Evolutionary conservation across 2,113 vertebrate genomes (phyloP).

Genomic region (Amphiprion ocellaris): DNA sequence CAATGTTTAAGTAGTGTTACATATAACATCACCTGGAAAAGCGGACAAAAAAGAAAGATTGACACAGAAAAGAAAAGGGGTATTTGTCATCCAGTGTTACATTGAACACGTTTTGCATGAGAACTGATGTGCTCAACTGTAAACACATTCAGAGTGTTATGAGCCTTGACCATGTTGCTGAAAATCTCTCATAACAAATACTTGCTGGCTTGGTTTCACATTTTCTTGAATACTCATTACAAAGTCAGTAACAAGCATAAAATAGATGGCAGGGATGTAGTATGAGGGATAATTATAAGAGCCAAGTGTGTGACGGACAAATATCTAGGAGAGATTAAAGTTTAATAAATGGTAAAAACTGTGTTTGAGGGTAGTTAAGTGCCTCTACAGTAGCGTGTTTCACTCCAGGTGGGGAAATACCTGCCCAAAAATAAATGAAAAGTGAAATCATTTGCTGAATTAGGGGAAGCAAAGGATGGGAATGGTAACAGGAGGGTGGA

Average conservation of each 20-base stretch:
- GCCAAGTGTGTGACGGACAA: background rate
- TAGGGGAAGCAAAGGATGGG: slow-evolving; percentile 57
- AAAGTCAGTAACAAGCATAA: background rate
- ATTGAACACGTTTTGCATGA: background rate
- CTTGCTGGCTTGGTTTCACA: background rate
- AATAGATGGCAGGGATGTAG: background rate
- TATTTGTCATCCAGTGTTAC: slow-evolving; percentile 38
- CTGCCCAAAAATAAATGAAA: slow-evolving; percentile 84
- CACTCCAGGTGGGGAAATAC: slow-evolving; percentile 73
- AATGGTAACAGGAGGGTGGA: slow-evolving; percentile 62
- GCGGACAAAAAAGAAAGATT: slow-evolving; percentile 13
- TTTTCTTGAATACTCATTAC: background rate
- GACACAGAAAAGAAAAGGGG: slow-evolving; percentile 21
- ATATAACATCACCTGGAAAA: background rate
- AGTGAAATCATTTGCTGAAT: slow-evolving; percentile 67
- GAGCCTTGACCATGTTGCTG: background rate
- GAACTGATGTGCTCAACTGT: background rate
- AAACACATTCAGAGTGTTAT: background rate
- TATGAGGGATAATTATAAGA: slow-evolving; percentile 6
- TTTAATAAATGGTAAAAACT: background rate
- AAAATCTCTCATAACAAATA: background rate
- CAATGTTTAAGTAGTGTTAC: background rate
- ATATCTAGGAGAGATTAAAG: background rate
- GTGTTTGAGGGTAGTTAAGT: slow-evolving; percentile 20
- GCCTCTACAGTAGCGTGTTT: slow-evolving; percentile 40